phyloP scores from a whole-genome alignment of 2,113 vertebrate genomes.

The Rhinolophus ferrumequinum region DNA sequence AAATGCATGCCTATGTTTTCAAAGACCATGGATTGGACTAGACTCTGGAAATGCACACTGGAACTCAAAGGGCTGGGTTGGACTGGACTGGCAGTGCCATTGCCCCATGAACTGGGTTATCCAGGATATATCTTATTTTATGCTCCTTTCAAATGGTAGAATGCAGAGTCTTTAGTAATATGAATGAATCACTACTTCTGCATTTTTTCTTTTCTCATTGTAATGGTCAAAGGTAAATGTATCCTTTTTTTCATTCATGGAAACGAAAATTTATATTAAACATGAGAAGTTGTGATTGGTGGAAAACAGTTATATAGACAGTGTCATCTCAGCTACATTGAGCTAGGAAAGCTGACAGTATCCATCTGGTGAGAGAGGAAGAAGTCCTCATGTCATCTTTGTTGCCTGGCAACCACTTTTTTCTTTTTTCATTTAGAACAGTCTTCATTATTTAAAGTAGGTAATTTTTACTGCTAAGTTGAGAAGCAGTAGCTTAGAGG shows the following conservation, averaged over 20 bases:
- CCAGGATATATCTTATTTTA: too few species aligned
- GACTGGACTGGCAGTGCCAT: background rate
- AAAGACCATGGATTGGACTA: background rate
- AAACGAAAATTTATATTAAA: background rate
- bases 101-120: background rate
- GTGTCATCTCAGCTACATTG: conserved; percentile 2
- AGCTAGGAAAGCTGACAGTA: background rate
- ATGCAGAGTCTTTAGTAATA: background rate
- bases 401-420: conserved; percentile 88
- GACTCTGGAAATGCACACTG: background rate
- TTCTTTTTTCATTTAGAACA: conserved; percentile 83
- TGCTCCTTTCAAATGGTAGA: background rate
- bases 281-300: background rate
- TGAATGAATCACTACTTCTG: background rate
- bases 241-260: conserved; percentile 1
- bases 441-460: conserved; percentile 77
- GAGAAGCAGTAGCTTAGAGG: conserved; percentile 58
- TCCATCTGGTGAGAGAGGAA: conserved; percentile 46
- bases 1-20: background rate
- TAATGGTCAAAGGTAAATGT: background rate
- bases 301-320: background rate
- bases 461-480: conserved; percentile 75
- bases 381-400: conserved; percentile 84
- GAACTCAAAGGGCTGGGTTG: background rate
- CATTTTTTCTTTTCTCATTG: background rate